Percentiles rank a stretch among this genome's conserved stretches.
Conservation (phyloP, 2,888 invertebrate species). For the Pilophorus perplexus region DNA sequence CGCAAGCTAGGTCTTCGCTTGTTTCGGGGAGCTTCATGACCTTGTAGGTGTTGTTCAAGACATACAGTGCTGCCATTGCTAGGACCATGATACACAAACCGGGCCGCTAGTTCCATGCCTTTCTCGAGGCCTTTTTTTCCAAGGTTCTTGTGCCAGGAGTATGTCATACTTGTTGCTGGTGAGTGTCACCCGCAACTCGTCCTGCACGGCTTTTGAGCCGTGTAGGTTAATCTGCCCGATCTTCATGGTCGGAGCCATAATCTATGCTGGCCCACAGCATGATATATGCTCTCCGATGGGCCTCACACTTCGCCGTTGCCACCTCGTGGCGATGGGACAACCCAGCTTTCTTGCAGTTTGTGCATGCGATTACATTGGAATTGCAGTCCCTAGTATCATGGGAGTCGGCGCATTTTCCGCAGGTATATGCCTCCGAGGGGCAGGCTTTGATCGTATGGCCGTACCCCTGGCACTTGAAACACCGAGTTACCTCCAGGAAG, state of each 20-base stretch:
- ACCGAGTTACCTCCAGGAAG: slow-evolving; percentile 2
- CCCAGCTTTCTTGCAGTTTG: neutral
- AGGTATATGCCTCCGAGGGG: neutral
- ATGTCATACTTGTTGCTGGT: neutral
- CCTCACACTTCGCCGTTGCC: neutral
- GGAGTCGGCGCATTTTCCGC: neutral
- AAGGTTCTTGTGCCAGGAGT: slow-evolving; percentile 7
- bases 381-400: neutral
- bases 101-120: neutral
- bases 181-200: neutral
- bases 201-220: slow-evolving; percentile 1
- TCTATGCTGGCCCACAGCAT: neutral
- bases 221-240: neutral
- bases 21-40: slow-evolving; percentile 12
- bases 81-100: neutral
- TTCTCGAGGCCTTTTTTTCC: neutral
- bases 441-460: slow-evolving; percentile 13
- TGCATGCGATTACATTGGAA: neutral
- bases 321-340: neutral
- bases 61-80: neutral
- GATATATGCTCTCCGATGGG: neutral
- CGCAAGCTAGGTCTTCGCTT: neutral
- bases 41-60: neutral
- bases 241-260: neutral
- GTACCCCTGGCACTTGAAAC: slow-evolving; percentile 18